Base-by-base conservation (phyloP, 1,140 invertebrate genomes). In the Stegodyphus dumicola region DNA sequence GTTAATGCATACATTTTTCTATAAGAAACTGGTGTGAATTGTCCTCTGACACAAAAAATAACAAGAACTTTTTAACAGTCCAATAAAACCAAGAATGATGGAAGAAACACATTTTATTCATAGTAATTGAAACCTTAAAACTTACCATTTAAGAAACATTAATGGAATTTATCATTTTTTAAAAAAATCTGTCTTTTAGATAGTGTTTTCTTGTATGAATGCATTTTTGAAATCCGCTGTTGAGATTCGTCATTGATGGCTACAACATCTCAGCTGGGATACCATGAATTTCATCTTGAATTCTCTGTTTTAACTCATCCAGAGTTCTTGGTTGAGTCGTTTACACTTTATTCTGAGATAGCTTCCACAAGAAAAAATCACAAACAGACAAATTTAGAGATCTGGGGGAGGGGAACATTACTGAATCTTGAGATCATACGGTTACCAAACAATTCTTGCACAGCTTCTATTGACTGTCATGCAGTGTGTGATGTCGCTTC, bases 231-330 rank as follows among this genome's bases (percentile, higher is more conserved):
- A 13, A 67, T 17, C 5, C 6, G 7, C 13, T 67, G 65, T 6
- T 67, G 65, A 67, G 65, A 67, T 67, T 67, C 65, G 1, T 67
- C 65, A 17, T 67, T 60, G 17, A 67, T 6, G 3, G 65, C 65
- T 17, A 6, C 6, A 67, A n/a, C 17, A 67, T 67, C 17, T 67
- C 17, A 67, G 17, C n/a, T 67, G 6, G 65, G 17, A 67, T 66
- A 11, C 65, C n/a, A n/a, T 66, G 65, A 66, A 66, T 67, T 67
- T 67, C 11, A 67, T 67, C 65, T 18, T n/a, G 17, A 67, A 67
- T 67, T 67, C 65, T 67, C 15, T 67, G 15, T 67, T 67, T 67
- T 17, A 67, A 33, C 65, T 17, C 17, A 18, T 67, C 17, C 7
- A 67, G 65, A 5, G 65, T 2, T 67, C 65, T 67, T 67, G 65